A percentile compares a stretch with the other conserved stretches of the same genome.
These are phyloP conservation scores for Paelopatides confundens DNA, from an alignment of 53 echinoderm and acorn worm species.

Conservation along the genomic window DNA sequence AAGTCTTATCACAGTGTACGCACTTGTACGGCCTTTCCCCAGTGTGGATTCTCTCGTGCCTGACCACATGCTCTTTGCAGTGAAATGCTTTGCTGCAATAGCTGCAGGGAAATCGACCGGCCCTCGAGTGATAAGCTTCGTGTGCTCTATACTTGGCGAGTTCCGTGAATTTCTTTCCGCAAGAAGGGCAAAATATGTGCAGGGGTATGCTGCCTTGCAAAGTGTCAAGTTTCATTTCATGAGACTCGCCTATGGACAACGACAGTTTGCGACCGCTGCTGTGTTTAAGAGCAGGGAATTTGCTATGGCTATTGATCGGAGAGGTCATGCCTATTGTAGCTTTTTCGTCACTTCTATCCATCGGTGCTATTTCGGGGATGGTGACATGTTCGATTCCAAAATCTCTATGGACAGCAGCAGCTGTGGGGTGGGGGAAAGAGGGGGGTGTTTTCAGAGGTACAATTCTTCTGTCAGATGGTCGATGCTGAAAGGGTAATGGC, in stretches of 20 bases:
- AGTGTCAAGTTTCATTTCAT: background rate
- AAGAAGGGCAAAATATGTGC: background rate
- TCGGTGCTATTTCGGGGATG: background rate
- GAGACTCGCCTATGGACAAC: background rate
- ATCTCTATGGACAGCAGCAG: background rate
- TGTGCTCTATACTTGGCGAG: background rate
- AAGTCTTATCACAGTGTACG: constrained; percentile 3
- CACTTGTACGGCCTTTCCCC: constrained; percentile 22
- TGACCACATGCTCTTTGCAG: background rate
- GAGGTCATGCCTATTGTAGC: background rate
- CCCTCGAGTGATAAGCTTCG: constrained; percentile 20
- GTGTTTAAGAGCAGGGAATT: background rate
- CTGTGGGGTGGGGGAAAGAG: background rate
- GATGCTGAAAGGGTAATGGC: background rate
- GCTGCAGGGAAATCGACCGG: background rate
- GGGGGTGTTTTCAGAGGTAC: background rate
- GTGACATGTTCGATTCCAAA: background rate
- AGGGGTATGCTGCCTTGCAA: background rate
- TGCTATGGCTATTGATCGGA: background rate
- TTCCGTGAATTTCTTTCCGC: constrained; percentile 12
- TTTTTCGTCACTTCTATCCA: background rate
- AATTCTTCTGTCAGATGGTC: background rate
- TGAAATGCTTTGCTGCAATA: constrained; percentile 27
- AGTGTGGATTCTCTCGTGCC: constrained; percentile 28
- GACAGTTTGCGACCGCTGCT: no score